Evolutionary conservation across 2,797 vertebrate genomes (phyloP), one percentile per base, ranked within the genome.

Genomic region (Echiichthys vipera): DNA sequence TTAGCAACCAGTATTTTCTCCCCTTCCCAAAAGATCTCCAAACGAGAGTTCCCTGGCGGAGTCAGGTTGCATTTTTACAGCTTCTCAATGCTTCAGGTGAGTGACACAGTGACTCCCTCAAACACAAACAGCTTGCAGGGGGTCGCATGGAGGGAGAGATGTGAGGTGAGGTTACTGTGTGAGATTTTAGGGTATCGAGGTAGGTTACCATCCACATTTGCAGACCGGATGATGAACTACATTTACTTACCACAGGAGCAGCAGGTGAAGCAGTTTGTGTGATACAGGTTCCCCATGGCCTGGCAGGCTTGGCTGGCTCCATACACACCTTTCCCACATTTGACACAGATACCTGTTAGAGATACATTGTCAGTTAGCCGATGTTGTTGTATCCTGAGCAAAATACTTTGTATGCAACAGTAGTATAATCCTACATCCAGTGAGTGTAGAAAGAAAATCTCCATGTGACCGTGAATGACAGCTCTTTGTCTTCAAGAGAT

Each of bases 201-300:
- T 5, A 29, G 43, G 46, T 30, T 20, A 34, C 14, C 1, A 1
- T 34, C 14, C 36, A 42, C 22, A 34, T 42, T n/a, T 27, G 49
- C 45, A 59, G 25, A 20, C 2, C 1, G 1, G 11, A 58, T 17
- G 30, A 34, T 17, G 9, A 53, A 50, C 2, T n/a, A n/a, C 14
- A 18, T 50, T 40, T 59, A 97, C 97, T 96, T 93, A 99, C 98
- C 98, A 70, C 98, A 99, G 64, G 97, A 99, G 92, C 96, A 98
- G 89, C 98, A 99, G 40, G 95, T 97, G 95, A 99, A 99, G 91
- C 98, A 99, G 92, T 99, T 98, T 22, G 98, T 99, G 89, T 99
- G 98, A 75, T 97, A 99, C 53, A 99, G 95, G 91, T 97, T 97
- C 57, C 98, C 97, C 97, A 99, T 98, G 2, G 98, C 98, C 88